Evolutionary conservation across 2,888 invertebrate genomes (phyloP).

Genomic region (Scaeva pyrastri): DNA sequence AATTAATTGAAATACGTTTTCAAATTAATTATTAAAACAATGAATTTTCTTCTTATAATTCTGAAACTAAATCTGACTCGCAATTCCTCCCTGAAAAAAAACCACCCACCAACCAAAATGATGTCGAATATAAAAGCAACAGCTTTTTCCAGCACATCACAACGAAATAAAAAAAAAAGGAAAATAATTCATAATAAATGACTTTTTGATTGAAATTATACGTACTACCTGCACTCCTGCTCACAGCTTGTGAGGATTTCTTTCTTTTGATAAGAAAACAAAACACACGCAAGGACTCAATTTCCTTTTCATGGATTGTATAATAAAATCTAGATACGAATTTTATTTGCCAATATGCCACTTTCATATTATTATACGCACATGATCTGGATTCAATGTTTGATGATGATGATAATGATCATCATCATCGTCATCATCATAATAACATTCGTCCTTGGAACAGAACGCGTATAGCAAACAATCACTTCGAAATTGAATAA

Average conservation of each 20-base stretch:
- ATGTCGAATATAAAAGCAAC: background rate
- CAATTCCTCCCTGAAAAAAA: too few species aligned
- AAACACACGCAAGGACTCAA: constrained; percentile 33
- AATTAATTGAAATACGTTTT: too few species aligned
- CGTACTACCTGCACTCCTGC: too few species aligned
- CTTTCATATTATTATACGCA: constrained; percentile 58
- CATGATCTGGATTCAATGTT: constrained; percentile 58
- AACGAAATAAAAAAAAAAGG: background rate
- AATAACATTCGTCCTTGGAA: constrained; percentile 23
- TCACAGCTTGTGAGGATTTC: constrained; percentile 1
- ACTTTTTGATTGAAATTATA: background rate
- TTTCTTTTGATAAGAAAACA: too few species aligned
- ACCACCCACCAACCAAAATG: too few species aligned
- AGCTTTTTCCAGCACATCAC: background rate
- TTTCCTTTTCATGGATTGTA: background rate
- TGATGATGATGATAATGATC: constrained; percentile 48
- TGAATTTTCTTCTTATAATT: too few species aligned
- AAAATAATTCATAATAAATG: constrained; percentile 24
- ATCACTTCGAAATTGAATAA: constrained; percentile 66
- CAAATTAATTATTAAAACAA: too few species aligned
- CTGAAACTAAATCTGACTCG: too few species aligned
- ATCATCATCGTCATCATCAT: constrained; percentile 26
- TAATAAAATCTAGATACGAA: constrained; percentile 53
- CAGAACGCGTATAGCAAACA: constrained; percentile 37
- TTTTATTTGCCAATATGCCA: constrained; percentile 58